Evolutionary conservation across 2,113 vertebrate species (phyloP), one percentile per base, ranked within the genome.

Genomic region (Lota lota): DNA sequence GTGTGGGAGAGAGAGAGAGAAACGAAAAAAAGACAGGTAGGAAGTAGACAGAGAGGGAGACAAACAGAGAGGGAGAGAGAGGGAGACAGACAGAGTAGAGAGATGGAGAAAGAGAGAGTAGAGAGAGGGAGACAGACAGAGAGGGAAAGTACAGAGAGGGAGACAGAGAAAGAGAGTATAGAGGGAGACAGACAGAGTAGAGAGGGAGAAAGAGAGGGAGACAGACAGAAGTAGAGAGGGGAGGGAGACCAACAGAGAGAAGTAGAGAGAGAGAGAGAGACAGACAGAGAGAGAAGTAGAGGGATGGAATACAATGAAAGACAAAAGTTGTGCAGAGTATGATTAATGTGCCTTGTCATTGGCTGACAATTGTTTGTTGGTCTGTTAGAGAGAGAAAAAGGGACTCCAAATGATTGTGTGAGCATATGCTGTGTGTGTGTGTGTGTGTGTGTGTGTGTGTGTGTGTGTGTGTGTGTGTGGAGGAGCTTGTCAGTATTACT

Each of bases 381-480:
- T 59, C 20, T 21, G 20, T 59, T 59, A 21, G 20, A 19, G 18
- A n/a, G 7, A 19, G 58, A 22, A n/a, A 20, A 57, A 57, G 56
- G 18, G 7, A 59, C 8, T 59, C 20, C n/a, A n/a, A 59, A 20
- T n/a, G 10, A 21, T 1, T n/a, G 57, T 59, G n/a, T 59, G n/a
- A 11, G 57, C 18, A 11, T n/a, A 17, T 20, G 19, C 19, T 20
- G 56, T 57, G 56, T 57, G 56, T 14, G 40, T 47, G 40, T 40
- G 36, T 11, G 36, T 47, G 40, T 47, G 64, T 61, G 56, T 22
- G 17, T 24, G 59, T 21, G 40, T 36, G 1, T 53, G 70, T 22
- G 22, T 53, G 63, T 58, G 67, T 71, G 77, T 67, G 68, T 77
- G 63, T 51, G 63, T 63, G 60, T 47, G 50, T 28, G 61, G 69